Base-by-base conservation (phyloP, 2,797 vertebrate species). In the Crypturellus tataupa region DNA sequence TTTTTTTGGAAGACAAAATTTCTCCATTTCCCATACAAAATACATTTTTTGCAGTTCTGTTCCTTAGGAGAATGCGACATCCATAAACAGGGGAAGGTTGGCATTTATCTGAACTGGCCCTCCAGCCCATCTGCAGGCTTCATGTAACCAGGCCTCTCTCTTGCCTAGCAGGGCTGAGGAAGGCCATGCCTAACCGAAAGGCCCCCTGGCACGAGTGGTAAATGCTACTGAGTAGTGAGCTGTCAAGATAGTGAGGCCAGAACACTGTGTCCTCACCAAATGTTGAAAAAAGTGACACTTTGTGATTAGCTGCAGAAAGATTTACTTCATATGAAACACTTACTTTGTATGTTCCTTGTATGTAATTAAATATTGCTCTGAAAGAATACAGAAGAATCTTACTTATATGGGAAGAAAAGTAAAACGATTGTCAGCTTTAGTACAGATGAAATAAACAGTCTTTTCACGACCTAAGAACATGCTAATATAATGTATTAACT, bases 1-100 rank as follows among this genome's bases (percentile, higher is more conserved):
- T 23, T 29, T 55, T 35, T 85, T 63, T 25, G 44, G 71, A 80
- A 39, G 19, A 47, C 69, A 42, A 7, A 17, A 25, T 19, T 51
- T 60, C 70, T 77, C 46, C 24, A 1, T 92, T 80, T 69, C n/a
- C 40, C 62, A 62, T 73, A 16, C 29, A 40, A 64, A 60, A 49
- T 24, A 59, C 49, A 69, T 49, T 18, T 13, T 58, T 33, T 29
- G 63, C 59, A 53, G 16, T 31, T 53, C 40, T 58, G 24, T 37
- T 71, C n/a, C 73, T 51, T 25, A 37, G 40, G 35, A 70, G 15
- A 33, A 75, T 5, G 16, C 51, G 63, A 19, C 25, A 23, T 7
- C 24, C n/a, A 10, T 24, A 42, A 0, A 0, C 16, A 15, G 13
- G 23, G 7, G 82, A 62, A 85, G 68, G 31, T 27, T 5, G 0